These are phyloP conservation scores for Vireo griseus DNA, from an alignment of 2,797 vertebrate species.

Conservation along the genomic window DNA sequence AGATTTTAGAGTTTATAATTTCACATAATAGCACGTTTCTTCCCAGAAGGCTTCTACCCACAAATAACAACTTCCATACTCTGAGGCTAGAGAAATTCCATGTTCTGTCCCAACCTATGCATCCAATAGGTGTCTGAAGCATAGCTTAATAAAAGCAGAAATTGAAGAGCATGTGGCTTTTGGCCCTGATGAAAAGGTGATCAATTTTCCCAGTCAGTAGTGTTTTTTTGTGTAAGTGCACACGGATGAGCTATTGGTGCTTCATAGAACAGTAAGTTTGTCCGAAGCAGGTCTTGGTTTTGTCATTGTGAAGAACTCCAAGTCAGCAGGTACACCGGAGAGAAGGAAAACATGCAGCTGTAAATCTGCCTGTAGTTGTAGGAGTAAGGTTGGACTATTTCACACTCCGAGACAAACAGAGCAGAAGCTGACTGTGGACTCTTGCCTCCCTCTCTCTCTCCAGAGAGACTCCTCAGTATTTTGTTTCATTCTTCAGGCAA, in stretches of 20 bases:
- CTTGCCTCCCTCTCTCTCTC: background rate
- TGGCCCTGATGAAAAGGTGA: background rate
- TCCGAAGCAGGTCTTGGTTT: background rate
- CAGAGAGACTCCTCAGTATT: background rate
- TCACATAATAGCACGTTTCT: background rate
- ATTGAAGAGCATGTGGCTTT: background rate
- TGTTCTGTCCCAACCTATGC: background rate
- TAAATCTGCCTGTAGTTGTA: background rate
- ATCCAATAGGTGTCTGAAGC: background rate
- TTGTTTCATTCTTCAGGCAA: background rate
- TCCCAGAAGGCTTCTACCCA: background rate
- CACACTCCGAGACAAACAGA: background rate
- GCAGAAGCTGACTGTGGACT: background rate
- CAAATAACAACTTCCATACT: background rate
- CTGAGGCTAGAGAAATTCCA: background rate
- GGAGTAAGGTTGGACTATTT: background rate
- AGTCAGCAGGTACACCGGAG: background rate
- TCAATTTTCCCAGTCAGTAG: background rate
- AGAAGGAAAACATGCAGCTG: background rate
- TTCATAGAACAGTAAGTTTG: background rate
- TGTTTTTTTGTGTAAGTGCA: background rate
- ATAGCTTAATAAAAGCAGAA: background rate
- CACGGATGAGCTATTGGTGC: background rate
- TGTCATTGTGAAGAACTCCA: background rate
- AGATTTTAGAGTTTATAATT: background rate